Conservation (phyloP, 1,140 invertebrate species). For the Lordiphosa collinella region DNA sequence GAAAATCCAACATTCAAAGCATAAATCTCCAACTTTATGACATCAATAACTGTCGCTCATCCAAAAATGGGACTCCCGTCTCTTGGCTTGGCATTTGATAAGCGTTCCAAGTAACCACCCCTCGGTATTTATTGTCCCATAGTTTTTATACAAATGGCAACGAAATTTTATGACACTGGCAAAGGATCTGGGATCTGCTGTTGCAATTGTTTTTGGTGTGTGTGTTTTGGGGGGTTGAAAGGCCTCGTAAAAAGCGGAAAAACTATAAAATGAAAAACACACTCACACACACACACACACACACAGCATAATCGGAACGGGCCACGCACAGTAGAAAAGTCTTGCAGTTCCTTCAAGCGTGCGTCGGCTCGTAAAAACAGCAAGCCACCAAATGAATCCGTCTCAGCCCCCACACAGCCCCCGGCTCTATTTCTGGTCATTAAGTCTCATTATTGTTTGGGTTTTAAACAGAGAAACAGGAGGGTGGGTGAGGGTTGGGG, state of each 20-base stretch:
- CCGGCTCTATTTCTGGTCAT: conserved; percentile 40
- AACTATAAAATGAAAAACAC: conserved; percentile 76
- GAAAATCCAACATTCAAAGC: conserved; percentile 39
- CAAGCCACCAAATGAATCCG: conserved; percentile 39
- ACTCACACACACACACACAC: no score
- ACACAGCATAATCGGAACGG: conserved; percentile 34
- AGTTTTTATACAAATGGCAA: conserved; percentile 55
- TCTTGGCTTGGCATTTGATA: conserved; percentile 45
- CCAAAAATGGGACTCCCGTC: conserved; percentile 26
- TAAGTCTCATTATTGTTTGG: conserved; percentile 56
- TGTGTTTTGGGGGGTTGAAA: conserved; percentile 59
- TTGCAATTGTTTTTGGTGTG: conserved; percentile 67
- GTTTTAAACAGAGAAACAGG: conserved; percentile 13
- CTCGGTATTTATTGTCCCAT: conserved; percentile 4
- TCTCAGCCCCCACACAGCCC: conserved; percentile 10
- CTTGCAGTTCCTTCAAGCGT: conserved; percentile 18
- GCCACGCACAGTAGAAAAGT: conserved; percentile 42
- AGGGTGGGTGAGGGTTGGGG: neutral
- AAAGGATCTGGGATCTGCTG: conserved; percentile 56
- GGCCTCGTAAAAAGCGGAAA: conserved; percentile 68
- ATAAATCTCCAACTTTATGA: conserved; percentile 79
- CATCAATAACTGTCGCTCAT: conserved; percentile 77
- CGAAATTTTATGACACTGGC: conserved; percentile 70
- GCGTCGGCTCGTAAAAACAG: conserved; percentile 58
- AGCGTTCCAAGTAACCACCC: conserved; percentile 40